Base-by-base conservation (phyloP, 2,113 vertebrate species). In the Glaucidium brasilianum region DNA sequence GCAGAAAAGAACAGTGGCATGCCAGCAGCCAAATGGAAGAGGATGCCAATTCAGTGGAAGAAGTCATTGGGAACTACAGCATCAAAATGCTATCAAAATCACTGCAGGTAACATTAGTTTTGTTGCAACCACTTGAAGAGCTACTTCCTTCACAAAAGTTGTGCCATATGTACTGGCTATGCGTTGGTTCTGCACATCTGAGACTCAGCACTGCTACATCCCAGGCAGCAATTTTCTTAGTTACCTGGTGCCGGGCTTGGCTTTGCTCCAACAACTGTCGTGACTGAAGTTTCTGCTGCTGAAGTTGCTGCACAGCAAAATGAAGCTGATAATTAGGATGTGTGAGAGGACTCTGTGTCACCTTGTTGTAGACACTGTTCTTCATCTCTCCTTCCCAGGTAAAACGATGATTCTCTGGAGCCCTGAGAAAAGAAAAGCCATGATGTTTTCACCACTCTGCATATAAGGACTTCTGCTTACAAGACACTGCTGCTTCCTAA, bases 291-390 rank as follows among this genome's bases (percentile, higher is more conserved):
- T 98, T 99, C 84, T 99, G 99, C 77, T 99, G 98, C 78, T 99
- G 98, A n/a, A 99, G 98, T 30, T 99, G 98, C 92, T 99, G 99
- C 86, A 99, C 98, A 64, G 99, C 98, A 92, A 99, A 99, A 94
- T 98, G 99, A 68, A 99, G 98, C 71, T 99, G 99, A 97, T 98
- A 98, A 75, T 37, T 97, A 41, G 94, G 91, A 85, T 98, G 98
- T 67, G 96, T 92, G 41, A 98, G 97, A 3, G 80, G 96, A 64
- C 95, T 94, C 29, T 68, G 96, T 5, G 97, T 97, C 49, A 97
- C 93, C 88, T 97, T 97, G 95, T 81, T 98, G 37, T 89, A 97
- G 12, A 96, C 73, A 7, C 77, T 95, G 73, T 68, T 98, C 91
- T 98, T 98, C 47, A 91, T 60, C 73, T 98, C 98, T 53, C 96